These are phyloP conservation scores for Dicyrtoma fusca DNA, from an alignment of 2,888 invertebrate species.

Conservation along the genomic window DNA sequence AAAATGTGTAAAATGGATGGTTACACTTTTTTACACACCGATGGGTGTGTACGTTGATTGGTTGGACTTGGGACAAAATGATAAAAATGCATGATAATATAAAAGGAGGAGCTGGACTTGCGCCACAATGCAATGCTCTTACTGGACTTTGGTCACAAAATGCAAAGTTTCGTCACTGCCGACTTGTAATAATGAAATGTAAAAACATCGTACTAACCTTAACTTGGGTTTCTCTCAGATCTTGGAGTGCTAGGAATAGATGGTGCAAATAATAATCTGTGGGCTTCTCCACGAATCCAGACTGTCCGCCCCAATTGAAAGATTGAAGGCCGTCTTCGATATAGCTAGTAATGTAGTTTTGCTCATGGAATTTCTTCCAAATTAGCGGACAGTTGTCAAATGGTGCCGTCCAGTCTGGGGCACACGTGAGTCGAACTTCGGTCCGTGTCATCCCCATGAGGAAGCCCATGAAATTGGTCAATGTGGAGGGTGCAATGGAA, in stretches of 20 bases:
- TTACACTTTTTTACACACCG: no score
- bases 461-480: conserved; percentile 83
- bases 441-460: conserved; percentile 67
- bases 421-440: conserved; percentile 43
- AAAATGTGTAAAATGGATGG: no score
- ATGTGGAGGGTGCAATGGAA: conserved; percentile 65
- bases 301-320: conserved; percentile 70
- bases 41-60: no score
- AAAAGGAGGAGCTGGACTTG: no score
- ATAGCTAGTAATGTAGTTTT: conserved; percentile 76
- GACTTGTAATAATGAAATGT: no score
- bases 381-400: conserved; percentile 73
- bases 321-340: conserved; percentile 75
- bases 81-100: no score
- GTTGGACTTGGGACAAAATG: no score
- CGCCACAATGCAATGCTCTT: no score
- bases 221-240: no score
- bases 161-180: no score
- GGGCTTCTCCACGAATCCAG: conserved; percentile 72
- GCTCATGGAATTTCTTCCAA: conserved; percentile 73
- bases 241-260: conserved; percentile 65
- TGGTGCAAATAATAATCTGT: conserved; percentile 80
- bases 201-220: no score
- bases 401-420: conserved; percentile 58
- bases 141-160: no score